Evolutionary conservation across 2,888 invertebrate species (phyloP), one percentile per base, ranked within the genome.

Genomic region (Dolichopus griseipennis): DNA sequence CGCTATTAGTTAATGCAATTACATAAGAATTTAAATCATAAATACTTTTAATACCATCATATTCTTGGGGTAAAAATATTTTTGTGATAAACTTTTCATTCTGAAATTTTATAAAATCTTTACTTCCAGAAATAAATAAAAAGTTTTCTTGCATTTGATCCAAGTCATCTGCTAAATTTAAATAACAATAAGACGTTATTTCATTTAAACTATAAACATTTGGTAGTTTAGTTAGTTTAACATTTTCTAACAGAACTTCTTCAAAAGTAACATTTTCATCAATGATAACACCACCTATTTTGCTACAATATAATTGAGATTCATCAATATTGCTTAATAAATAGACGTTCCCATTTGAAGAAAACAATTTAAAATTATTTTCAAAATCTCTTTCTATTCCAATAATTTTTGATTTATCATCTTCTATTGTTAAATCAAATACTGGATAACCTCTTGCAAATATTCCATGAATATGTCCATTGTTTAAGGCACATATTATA

Each of bases 401-500:
- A 0, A 74, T 74, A 71, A 81, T 78, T 0, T 79, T 77, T 1
- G 77, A 73, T 70, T 81, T 81, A 12, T 77, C 77, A n/a, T 74
- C 69, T 18, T 75, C 72, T 10, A 80, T 74, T 66, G 71, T 73
- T n/a, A 79, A 70, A 70, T 76, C 78, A 67, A 81, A 81, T 12
- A 81, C 66, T 0, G 76, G 74, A 62, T 77, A 67, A 0, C 81
- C 82, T 69, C 79, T 79, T 5, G 80, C 77, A 64, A 72, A 77
- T 2, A 81, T 75, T 1, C 80, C 82, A 72, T 80, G 78, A 7
- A 81, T 76, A 68, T 78, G 77, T 18, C 81, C 81, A 71, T 80
- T 77, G 4, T 75, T 73, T 0, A 82, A 72, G 0, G 76, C 78
- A 67, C 81, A 81, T 0, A 81, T 73, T 62, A 81, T 78, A 1